Base-by-base conservation (phyloP, 2,113 vertebrate genomes). In the Melanerpes formicivorus region DNA sequence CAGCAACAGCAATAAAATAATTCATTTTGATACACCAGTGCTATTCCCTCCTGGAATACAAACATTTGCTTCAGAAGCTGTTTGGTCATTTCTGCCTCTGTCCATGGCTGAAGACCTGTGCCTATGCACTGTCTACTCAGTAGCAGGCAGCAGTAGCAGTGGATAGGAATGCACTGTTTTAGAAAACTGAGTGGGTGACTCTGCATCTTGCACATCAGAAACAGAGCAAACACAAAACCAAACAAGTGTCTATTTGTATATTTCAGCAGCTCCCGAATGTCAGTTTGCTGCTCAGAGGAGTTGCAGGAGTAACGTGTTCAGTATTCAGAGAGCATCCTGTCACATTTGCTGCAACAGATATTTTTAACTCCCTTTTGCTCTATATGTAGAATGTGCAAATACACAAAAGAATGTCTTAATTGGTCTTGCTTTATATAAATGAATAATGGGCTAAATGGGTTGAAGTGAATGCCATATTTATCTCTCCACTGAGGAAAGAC, bases 381-480 rank as follows among this genome's bases (percentile, higher is more conserved):
- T 94, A 95, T 95, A 97, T 93, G 95, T 96, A 97, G 96, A 97
- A 97, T 94, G 91, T 90, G 95, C 91, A 97, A 97, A 98, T 92
- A 97, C 96, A 97, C 96, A 97, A 97, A 97, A 97, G 96, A 97
- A 96, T 95, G 93, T 96, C 96, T 97, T 98, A 97, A 98, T 98
- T 98, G 96, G 95, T 93, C 90, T 92, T 97, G 95, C 96, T 98
- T 97, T 97, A 97, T 98, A 95, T 95, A 97, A 97, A 97, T 96
- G 97, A 98, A 98, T 97, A 97, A 97, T 98, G 94, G 96, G 84
- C 96, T 98, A 97, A 97, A 97, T 97, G 96, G 96, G 91, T 97
- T 97, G 96, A 96, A 97, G 96, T 96, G 97, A 97, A 97, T 97
- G 95, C 96, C 95, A 95, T 97, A 98, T 98, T 98, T 98, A 97